Base-by-base conservation (phyloP, 2,888 invertebrate species). In the Euplagia quadripunctaria region DNA sequence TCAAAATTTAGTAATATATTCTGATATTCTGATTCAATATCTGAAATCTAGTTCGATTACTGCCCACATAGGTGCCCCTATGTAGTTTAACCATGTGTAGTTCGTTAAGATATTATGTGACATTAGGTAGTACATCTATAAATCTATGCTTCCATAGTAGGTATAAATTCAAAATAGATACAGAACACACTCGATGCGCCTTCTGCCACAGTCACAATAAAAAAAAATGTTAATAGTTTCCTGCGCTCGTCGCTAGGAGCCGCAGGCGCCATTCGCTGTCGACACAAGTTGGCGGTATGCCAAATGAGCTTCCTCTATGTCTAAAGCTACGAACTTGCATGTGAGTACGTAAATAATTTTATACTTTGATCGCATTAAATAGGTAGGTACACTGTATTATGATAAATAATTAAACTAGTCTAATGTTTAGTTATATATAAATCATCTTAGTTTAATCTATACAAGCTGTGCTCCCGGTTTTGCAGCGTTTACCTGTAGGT, bases 271-370 rank as follows among this genome's bases (percentile, higher is more conserved):
- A 64, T 42, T 78, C 82, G 83, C 82, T 82, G 80, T 81, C 78
- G 82, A 84, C 82, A 77, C 61, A 42, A 9, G 49, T 73, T 85
- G 85, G 85, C 84, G 51, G n/a, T 20, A 20, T 73, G 83, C 85
- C 85, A 85, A 74, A 20, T 16, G 16, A 68, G 72, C 78, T 77
- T 82, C 82, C 77, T n/a, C 14, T 79, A 69, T 72, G 6, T 71
- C 74, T 65, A 71, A 79, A 80, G 75, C 67, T 70, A 71, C 42
- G 17, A 52, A 42, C 70, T 42, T 64, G n/a, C 42, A 55, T 52
- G 42, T 42, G n/a, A 20, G 7, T 42, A 42, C 5, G 7, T 42
- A 42, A 11, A n/a, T 52, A 1, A 58, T 58, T 58, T 12, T 31
- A 11, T 58, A 58, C 12, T 20, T 4, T 31, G 20, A 31, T 58